phyloP scores from a whole-genome alignment of 1,140 invertebrate genomes.

The Pteromalus puparum region DNA sequence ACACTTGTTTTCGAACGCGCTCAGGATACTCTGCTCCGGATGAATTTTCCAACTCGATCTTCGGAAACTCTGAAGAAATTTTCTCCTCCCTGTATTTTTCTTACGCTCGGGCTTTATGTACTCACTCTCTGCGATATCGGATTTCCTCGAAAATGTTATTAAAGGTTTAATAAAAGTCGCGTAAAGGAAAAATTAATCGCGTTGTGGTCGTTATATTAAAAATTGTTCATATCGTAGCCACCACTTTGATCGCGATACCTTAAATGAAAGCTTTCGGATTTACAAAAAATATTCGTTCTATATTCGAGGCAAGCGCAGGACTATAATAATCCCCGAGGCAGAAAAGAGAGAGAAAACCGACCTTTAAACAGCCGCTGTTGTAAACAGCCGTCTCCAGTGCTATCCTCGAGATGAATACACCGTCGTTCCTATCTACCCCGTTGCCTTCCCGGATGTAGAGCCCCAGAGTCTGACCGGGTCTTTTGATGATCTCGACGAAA shows the following conservation, averaged over 20 bases:
- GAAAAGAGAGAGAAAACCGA: slow-evolving; percentile 63
- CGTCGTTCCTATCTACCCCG: slow-evolving; percentile 93
- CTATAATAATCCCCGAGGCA: neutral
- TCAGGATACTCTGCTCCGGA: neutral
- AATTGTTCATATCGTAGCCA: too few species aligned
- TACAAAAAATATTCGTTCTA: too few species aligned
- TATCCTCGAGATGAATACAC: slow-evolving; percentile 98
- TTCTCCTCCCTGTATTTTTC: neutral
- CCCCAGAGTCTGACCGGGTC: slow-evolving; percentile 98
- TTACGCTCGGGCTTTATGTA: too few species aligned
- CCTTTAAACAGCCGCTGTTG: slow-evolving; percentile 95
- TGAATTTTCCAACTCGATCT: neutral
- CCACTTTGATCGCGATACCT: too few species aligned
- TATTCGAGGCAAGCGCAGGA: too few species aligned
- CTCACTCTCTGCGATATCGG: neutral
- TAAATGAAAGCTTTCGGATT: too few species aligned
- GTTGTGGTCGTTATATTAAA: too few species aligned
- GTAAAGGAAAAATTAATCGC: too few species aligned
- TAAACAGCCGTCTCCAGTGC: slow-evolving; percentile 97
- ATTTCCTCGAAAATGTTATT: neutral
- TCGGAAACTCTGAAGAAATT: neutral
- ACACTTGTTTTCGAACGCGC: neutral
- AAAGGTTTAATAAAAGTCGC: neutral
- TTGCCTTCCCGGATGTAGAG: slow-evolving; percentile 98
- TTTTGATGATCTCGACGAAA: slow-evolving; percentile 99